A percentile compares a stretch with the other conserved stretches of the same genome.
Conservation (phyloP, 2,888 invertebrate genomes). For the Latheticus oryzae region DNA sequence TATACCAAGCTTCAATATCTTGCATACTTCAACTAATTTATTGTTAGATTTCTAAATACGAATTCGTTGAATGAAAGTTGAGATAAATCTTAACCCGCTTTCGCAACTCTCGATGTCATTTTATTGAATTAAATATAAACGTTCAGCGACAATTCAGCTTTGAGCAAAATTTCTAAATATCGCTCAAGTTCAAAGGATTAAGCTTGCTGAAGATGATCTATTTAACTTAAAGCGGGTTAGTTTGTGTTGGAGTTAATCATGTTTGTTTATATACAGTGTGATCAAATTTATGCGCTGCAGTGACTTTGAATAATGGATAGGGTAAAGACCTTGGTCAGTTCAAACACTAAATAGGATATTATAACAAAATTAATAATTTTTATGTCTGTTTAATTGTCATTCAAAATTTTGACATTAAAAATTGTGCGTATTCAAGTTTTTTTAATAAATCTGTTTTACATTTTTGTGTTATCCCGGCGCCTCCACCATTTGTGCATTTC, state of each 20-base stretch:
- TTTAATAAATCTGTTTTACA: background rate
- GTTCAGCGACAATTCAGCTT: constrained; percentile 22
- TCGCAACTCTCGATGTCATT: constrained; percentile 19
- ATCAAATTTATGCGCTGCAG: background rate
- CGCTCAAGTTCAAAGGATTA: constrained; percentile 21
- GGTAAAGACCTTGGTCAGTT: too few relatives aligned
- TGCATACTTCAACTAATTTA: constrained; percentile 19
- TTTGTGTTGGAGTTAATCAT: constrained; percentile 12
- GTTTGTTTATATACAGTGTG: constrained; percentile 13
- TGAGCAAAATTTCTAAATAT: constrained; percentile 11
- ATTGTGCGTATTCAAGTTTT: background rate
- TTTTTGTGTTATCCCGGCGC: background rate
- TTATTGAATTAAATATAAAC: constrained; percentile 27
- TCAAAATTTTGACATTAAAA: too few relatives aligned
- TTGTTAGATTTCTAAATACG: constrained; percentile 18
- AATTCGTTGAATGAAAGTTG: constrained; percentile 18
- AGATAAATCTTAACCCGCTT: constrained; percentile 6
- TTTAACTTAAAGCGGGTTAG: constrained; percentile 8
- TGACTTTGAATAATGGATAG: too few relatives aligned
- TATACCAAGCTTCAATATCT: constrained; percentile 20
- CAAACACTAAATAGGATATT: too few relatives aligned
- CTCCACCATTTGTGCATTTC: too few relatives aligned
- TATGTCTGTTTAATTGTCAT: too few relatives aligned
- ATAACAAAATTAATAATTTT: too few relatives aligned
- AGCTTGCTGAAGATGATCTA: constrained; percentile 12